phyloP scores from a whole-genome alignment of 1,140 invertebrate species.

The Aleiodes sp. region DNA sequence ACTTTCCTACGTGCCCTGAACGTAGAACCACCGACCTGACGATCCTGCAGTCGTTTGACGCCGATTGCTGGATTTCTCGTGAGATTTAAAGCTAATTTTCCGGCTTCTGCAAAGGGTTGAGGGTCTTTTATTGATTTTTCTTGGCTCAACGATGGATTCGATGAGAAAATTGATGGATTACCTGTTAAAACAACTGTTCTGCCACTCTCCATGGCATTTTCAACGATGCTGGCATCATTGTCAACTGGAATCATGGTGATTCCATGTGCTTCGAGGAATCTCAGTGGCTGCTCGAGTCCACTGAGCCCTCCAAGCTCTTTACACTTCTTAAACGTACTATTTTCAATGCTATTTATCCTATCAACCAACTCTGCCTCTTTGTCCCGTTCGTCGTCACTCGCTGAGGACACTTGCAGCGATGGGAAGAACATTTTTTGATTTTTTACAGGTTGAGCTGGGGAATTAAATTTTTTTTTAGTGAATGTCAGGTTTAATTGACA shows the following conservation, averaged over 20 bases:
- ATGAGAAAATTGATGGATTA: conserved; percentile 45
- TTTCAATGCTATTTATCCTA: conserved; percentile 45
- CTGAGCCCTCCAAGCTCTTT: conserved; percentile 57
- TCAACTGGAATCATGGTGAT: conserved; percentile 79
- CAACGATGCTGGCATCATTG: conserved; percentile 77
- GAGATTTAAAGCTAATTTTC: conserved; percentile 77
- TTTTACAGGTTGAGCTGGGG: conserved; percentile 45
- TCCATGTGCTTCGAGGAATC: conserved; percentile 80
- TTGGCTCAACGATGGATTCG: background rate
- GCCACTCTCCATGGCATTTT: conserved; percentile 82
- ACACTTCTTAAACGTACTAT: conserved; percentile 47
- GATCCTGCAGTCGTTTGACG: conserved; percentile 51
- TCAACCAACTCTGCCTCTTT: conserved; percentile 49
- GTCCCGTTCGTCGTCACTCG: conserved; percentile 54
- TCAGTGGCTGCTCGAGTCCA: conserved; percentile 64
- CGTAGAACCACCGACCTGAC: background rate
- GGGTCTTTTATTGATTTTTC: conserved; percentile 6
- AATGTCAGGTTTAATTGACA: too few species aligned
- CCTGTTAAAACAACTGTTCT: conserved; percentile 81
- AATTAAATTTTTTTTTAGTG: conserved; percentile 4
- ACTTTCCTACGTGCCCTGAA: conserved; percentile 51
- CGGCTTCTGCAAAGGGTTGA: conserved; percentile 71
- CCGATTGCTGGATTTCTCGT: conserved; percentile 62
- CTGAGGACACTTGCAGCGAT: conserved; percentile 51
- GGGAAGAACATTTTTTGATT: conserved; percentile 58